Base-by-base conservation (phyloP, 2,888 invertebrate genomes). In the Volucella inflata region DNA sequence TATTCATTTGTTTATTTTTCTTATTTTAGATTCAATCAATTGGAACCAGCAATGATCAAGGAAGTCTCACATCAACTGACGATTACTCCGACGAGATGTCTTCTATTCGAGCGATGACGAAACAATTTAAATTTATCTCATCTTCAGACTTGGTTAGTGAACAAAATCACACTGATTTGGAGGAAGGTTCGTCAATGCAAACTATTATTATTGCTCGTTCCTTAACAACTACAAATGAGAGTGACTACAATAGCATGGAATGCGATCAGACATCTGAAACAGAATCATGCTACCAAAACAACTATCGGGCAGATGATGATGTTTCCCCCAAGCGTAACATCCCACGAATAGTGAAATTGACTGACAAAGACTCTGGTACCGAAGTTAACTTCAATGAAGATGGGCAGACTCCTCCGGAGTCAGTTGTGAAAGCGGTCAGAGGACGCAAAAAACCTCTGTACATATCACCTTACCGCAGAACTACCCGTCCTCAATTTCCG, bases 381-480 rank as follows among this genome's bases (percentile, higher is more conserved):
- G 93, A 93, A 80, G 93, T 93, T 0, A 93, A 93, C 82, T 93
- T 92, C 30, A 93, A 93, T 1, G 89, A 91, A n/a, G 93, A 93
- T 55, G 67, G 88, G 10, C 92, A 91, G 42, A 93, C 87, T 1
- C 85, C 87, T 51, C 48, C 87, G 70, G 88, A 51, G 80, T 87
- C 48, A 59, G 89, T 88, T 9, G 87, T 88, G 0, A 92, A 91
- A 75, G 87, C 88, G 4, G 89, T 92, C 36, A 89, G 91, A 17
- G 92, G 92, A 1, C 93, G 94, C 0, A 95, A 95, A 89, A 92
- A 92, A 78, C 94, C 95, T 0, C 92, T 95, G 50, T 96, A 96
- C 90, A 92, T 94, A 14, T 94, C 95, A 11, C 94, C 94, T 10
- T 94, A 94, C 89, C 94, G 93, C 87, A 91, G 67, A 59, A 72